Percentiles rank a stretch among this genome's conserved stretches.
Evolutionary conservation across 2,113 vertebrate genomes (phyloP).

Genomic region (Rousettus leschenaultii): DNA sequence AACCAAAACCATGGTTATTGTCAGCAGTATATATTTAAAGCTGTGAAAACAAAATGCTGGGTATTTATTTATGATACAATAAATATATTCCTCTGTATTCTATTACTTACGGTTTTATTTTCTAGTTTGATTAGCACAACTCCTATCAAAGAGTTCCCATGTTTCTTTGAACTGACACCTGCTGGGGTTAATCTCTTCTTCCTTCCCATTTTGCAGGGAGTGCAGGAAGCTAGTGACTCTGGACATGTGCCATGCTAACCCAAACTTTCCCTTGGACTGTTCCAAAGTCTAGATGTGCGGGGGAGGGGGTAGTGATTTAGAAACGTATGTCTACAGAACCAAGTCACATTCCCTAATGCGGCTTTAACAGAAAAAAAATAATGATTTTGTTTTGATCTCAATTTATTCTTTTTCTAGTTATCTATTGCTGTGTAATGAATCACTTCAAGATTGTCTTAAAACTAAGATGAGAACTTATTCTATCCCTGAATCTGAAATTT

Average conservation of each 20-base stretch:
- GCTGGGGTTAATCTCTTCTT: neutral
- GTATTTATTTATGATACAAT: neutral
- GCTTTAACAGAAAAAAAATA: neutral
- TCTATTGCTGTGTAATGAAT: neutral
- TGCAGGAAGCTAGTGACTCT: neutral
- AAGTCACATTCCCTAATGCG: neutral
- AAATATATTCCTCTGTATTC: neutral
- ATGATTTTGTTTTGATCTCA: neutral
- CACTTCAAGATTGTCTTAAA: neutral
- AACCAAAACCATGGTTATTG: neutral
- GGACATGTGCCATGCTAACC: neutral
- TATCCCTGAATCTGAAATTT: neutral
- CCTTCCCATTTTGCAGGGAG: neutral
- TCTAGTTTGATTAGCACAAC: neutral
- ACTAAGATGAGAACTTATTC: neutral
- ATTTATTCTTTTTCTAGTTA: neutral
- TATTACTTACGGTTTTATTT: neutral
- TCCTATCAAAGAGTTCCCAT: neutral
- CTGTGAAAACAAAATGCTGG: neutral
- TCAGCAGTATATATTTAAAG: neutral
- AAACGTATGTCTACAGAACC: neutral
- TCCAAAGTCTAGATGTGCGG: neutral
- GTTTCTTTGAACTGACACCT: neutral
- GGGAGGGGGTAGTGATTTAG: rapidly evolving
- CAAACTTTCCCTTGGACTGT: neutral